phyloP scores from a whole-genome alignment of 37 sponge, comb jelly and placozoan genomes.

The Hormiphora californensis region DNA sequence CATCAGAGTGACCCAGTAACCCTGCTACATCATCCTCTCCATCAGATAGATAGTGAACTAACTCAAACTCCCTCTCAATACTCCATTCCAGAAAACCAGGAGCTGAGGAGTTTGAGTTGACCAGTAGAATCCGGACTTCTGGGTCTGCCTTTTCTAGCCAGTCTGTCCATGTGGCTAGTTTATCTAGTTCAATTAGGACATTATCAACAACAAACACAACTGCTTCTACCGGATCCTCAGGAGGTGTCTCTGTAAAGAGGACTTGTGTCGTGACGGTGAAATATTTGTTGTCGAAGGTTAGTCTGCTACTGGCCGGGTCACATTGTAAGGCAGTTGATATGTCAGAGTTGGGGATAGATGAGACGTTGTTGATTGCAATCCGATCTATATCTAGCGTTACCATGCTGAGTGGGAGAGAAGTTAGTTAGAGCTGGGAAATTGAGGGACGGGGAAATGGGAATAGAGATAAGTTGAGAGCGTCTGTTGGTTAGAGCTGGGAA shows the following conservation, averaged over 20 bases:
- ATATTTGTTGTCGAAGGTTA: constrained; percentile 51
- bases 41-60: background rate
- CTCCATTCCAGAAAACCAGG: constrained; percentile 37
- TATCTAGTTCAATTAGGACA: background rate
- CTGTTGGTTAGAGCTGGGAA: too few species aligned
- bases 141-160: constrained; percentile 1
- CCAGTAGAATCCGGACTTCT: background rate
- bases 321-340: background rate
- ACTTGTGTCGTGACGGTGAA: constrained; percentile 6
- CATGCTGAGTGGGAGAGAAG: too few species aligned
- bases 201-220: constrained; percentile 25
- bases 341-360: constrained; percentile 21
- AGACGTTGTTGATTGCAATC: background rate
- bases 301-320: background rate
- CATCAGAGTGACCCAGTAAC: constrained; percentile 39
- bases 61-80: constrained; percentile 44
- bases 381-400: too few species aligned
- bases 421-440: too few species aligned
- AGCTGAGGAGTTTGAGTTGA: background rate
- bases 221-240: constrained; percentile 34
- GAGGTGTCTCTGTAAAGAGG: background rate
- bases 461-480: too few species aligned
- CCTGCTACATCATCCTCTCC: background rate
- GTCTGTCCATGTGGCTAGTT: background rate
- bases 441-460: too few species aligned